A percentile compares a stretch with the other conserved stretches of the same genome.
Conservation (phyloP, 2,113 vertebrate species). For the Lepus americanus region DNA sequence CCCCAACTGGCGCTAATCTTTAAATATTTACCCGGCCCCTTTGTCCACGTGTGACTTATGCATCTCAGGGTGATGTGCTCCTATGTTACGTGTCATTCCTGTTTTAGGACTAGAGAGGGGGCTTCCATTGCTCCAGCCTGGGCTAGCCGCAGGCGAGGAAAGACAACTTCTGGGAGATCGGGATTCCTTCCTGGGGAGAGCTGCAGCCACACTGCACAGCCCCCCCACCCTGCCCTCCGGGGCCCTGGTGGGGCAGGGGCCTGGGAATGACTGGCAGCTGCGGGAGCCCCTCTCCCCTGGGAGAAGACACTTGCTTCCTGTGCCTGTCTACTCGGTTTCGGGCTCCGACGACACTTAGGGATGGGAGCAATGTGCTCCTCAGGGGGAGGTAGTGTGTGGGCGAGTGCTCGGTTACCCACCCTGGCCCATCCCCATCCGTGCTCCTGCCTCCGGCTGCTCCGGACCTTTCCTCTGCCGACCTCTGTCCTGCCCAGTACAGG, state of each 20-base stretch:
- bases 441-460: not conserved
- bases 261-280: not conserved
- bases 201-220: not conserved
- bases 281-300: too few relatives aligned
- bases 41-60: constrained; percentile 74
- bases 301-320: not conserved
- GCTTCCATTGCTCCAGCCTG: not conserved
- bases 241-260: not conserved
- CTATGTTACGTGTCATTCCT: constrained; percentile 63
- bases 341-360: not conserved
- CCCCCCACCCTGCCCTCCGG: not conserved
- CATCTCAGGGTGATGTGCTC: constrained; percentile 28
- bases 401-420: not conserved
- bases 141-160: not conserved
- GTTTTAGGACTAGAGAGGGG: not conserved
- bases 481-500: not conserved
- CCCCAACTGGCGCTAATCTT: constrained; percentile 78
- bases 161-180: not conserved
- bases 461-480: accelerated
- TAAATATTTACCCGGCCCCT: constrained; percentile 83
- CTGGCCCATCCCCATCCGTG: accelerated
- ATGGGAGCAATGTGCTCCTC: not conserved
- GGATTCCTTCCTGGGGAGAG: not conserved
- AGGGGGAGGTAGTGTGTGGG: not conserved
- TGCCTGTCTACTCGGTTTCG: not conserved